phyloP scores from a whole-genome alignment of 2,888 invertebrate genomes.

The Geophilus truncorum region DNA sequence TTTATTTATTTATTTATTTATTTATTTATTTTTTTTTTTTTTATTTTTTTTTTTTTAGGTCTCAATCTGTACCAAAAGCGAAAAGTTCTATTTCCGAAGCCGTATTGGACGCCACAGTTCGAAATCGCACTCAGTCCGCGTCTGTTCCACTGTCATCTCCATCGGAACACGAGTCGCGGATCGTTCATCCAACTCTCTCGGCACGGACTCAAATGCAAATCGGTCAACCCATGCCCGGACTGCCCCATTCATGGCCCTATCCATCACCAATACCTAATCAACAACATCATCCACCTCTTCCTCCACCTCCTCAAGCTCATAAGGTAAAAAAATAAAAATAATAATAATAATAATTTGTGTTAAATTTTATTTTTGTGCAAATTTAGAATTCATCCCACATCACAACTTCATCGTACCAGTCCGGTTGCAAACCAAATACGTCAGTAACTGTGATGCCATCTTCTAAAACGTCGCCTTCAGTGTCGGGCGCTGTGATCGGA shows the following conservation, averaged over 20 bases:
- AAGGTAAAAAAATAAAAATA: not conserved
- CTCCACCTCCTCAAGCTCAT: constrained; percentile 8
- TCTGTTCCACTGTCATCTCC: constrained; percentile 25
- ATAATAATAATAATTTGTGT: not conserved
- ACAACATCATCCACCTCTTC: constrained; percentile 28
- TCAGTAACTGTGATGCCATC: constrained; percentile 6
- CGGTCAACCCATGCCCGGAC: constrained; percentile 38
- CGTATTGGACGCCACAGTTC: constrained; percentile 31
- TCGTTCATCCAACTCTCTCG: constrained; percentile 23
- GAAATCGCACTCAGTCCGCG: constrained; percentile 34
- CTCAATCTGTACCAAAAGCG: constrained; percentile 34
- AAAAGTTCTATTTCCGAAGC: constrained; percentile 33
- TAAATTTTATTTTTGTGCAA: not conserved
- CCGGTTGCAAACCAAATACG: constrained; percentile 7
- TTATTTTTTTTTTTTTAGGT: constrained; percentile 20
- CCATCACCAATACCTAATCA: constrained; percentile 1
- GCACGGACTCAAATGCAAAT: constrained; percentile 37
- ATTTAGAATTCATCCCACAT: not conserved
- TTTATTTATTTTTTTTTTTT: not conserved
- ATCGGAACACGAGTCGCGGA: not conserved
- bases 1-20: not conserved
- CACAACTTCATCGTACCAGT: constrained; percentile 6
- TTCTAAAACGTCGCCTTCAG: not conserved
- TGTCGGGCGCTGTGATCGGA: constrained; percentile 29
- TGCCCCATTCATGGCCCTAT: constrained; percentile 35